Conservation (phyloP, 92 coral and sea anemone genomes). For the Epizoanthus stellaris region DNA sequence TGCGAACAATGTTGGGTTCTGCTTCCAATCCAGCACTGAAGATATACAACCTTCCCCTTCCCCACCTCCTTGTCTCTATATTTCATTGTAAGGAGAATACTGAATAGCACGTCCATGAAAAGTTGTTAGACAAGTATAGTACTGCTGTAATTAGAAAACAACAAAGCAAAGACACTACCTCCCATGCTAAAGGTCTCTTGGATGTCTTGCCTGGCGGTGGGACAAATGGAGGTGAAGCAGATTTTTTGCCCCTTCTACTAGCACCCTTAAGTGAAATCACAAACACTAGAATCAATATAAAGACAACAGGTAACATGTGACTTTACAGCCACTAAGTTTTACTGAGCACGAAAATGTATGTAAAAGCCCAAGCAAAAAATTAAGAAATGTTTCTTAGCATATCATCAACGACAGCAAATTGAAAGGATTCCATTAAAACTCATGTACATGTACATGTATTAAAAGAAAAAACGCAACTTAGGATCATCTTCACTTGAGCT, state of each 20-base stretch:
- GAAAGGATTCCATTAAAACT: too few species aligned
- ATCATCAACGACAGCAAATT: too few species aligned
- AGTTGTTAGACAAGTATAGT: too few species aligned
- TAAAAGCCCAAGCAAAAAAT: neutral
- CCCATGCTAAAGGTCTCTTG: conserved; percentile 87
- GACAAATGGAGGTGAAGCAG: conserved; percentile 84
- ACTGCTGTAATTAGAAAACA: neutral
- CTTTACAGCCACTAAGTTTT: neutral
- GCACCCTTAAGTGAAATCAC: conserved; percentile 47
- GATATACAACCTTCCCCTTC: too few species aligned
- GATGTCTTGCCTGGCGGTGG: conserved; percentile 96
- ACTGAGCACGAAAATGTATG: neutral
- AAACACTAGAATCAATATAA: neutral
- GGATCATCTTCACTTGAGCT: too few species aligned
- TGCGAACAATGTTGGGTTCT: too few species aligned
- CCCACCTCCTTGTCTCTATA: too few species aligned
- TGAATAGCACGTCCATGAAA: too few species aligned
- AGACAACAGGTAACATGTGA: neutral
- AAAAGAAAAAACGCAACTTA: too few species aligned
- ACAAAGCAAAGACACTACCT: conserved; percentile 59
- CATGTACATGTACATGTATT: too few species aligned
- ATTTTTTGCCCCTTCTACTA: conserved; percentile 67
- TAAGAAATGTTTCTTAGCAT: too few species aligned
- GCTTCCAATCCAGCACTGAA: too few species aligned
- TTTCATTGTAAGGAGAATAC: neutral